Percentiles rank a stretch among this genome's conserved stretches.
phyloP scores from a whole-genome alignment of 2,888 invertebrate species.

The Caenorhabditis angaria region DNA sequence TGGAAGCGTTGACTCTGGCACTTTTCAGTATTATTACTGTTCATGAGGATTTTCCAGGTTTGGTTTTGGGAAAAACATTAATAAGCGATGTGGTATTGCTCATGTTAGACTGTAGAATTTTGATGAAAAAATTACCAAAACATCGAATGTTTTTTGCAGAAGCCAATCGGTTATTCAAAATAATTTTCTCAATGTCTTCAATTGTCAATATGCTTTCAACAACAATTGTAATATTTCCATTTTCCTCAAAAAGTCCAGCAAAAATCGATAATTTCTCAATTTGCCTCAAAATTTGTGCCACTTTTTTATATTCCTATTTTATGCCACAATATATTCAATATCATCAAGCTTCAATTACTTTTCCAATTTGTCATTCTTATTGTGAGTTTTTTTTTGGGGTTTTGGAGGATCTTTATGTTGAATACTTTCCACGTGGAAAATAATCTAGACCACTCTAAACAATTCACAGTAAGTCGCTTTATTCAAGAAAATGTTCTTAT shows the following conservation, averaged over 20 bases:
- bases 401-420: too few species aligned
- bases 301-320: constrained; percentile 46
- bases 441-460: too few species aligned
- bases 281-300: constrained; percentile 39
- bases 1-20: constrained; percentile 59
- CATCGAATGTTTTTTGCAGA: constrained; percentile 44
- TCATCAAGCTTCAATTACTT: constrained; percentile 43
- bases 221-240: constrained; percentile 38
- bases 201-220: constrained; percentile 60
- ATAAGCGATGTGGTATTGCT: too few species aligned
- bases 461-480: too few species aligned
- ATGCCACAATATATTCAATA: constrained; percentile 55
- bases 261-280: constrained; percentile 46
- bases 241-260: constrained; percentile 15
- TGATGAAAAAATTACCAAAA: neutral
- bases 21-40: constrained; percentile 69
- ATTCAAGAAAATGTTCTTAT: too few species aligned
- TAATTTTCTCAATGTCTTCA: constrained; percentile 59
- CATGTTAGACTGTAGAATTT: too few species aligned
- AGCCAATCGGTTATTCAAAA: constrained; percentile 61
- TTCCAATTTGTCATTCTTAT: constrained; percentile 56
- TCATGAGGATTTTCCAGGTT: constrained; percentile 67
- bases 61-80: constrained; percentile 5
- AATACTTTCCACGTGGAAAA: too few species aligned
- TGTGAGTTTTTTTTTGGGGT: constrained; percentile 31